Percentiles rank a stretch among this genome's conserved stretches.
Conservation (phyloP, 2,113 vertebrate genomes). For the Rhinoderma darwinii region DNA sequence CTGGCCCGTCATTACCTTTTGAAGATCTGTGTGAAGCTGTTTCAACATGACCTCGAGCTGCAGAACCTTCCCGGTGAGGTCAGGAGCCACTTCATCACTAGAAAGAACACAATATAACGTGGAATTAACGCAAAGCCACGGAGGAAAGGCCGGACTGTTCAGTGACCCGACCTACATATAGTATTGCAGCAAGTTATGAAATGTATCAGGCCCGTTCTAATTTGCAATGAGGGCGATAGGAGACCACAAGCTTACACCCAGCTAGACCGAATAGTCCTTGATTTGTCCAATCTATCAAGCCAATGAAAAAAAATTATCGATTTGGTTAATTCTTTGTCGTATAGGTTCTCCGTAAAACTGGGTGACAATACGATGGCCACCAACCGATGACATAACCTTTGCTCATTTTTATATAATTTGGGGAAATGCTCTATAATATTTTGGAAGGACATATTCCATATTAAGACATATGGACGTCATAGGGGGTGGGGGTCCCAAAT, state of each 20-base stretch:
- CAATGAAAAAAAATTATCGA: neutral
- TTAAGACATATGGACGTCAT: neutral
- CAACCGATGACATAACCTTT: too few species aligned
- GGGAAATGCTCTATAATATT: neutral
- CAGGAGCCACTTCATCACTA: conserved; percentile 80
- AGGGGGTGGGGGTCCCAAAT: neutral
- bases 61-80: conserved; percentile 84
- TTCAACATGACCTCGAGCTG: conserved; percentile 89
- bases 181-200: neutral
- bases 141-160: neutral
- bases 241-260: neutral
- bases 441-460: neutral
- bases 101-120: neutral
- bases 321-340: neutral
- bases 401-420: too few species aligned
- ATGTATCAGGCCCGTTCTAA: neutral
- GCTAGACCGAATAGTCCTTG: neutral
- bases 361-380: too few species aligned
- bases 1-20: conserved; percentile 73
- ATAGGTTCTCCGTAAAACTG: neutral
- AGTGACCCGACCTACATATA: neutral
- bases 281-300: neutral
- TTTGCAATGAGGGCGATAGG: neutral
- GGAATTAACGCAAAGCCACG: neutral
- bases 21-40: conserved; percentile 88